Conservation (phyloP, 2,797 vertebrate species). For the Oreochromis mossambicus region DNA sequence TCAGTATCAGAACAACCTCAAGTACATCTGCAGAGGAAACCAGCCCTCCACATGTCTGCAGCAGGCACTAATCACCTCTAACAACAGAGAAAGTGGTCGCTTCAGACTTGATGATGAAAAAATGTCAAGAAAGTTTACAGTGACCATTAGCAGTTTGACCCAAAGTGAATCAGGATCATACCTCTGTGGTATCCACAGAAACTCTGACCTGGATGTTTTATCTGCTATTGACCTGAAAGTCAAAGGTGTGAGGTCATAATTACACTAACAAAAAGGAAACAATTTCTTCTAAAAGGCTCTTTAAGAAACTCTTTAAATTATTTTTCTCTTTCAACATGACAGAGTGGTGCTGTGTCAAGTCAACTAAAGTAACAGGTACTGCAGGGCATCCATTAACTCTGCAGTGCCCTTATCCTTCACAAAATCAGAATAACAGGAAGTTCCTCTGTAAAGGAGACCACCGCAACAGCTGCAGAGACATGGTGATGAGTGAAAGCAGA, state of each 20-base stretch:
- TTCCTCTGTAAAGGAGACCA: conserved; percentile 39
- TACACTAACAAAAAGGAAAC: background rate
- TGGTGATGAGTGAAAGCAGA: background rate
- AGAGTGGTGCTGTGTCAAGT: conserved; percentile 39
- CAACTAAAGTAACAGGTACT: background rate
- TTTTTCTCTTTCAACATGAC: background rate
- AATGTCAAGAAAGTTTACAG: background rate
- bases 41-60: background rate
- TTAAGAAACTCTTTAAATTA: background rate
- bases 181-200: conserved; percentile 32
- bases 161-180: conserved; percentile 36
- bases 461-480: conserved; percentile 1
- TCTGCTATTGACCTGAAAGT: conserved; percentile 6
- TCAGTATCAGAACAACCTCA: background rate
- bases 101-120: conserved; percentile 21
- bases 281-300: background rate
- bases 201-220: conserved; percentile 14
- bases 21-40: conserved; percentile 50
- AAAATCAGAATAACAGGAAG: background rate
- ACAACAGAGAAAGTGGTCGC: accelerated
- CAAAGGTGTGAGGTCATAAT: background rate
- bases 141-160: conserved; percentile 32
- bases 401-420: conserved; percentile 22
- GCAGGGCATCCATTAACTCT: conserved; percentile 11
- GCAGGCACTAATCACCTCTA: background rate